phyloP scores from a whole-genome alignment of 1,140 invertebrate genomes.

The Drosophila parvula region DNA sequence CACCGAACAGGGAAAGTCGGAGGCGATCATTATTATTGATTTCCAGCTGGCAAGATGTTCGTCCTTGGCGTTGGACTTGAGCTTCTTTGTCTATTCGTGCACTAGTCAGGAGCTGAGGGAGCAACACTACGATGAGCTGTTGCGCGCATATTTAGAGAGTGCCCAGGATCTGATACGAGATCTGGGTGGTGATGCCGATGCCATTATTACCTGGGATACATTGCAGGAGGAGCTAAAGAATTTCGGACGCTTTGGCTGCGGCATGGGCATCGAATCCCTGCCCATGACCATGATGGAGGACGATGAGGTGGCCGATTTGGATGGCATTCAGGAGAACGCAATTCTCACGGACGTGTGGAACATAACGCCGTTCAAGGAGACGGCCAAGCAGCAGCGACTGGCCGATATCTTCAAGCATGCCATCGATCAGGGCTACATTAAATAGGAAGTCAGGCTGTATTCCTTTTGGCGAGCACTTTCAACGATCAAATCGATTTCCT shows the following conservation, averaged over 20 bases:
- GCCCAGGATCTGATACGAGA: slow-evolving; percentile 85
- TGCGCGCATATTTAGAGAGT: slow-evolving; percentile 86
- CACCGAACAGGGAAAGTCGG: slow-evolving; percentile 73
- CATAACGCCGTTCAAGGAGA: slow-evolving; percentile 85
- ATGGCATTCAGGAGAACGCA: slow-evolving; percentile 85
- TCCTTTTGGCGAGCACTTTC: background rate
- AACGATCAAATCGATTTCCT: slow-evolving; percentile 13
- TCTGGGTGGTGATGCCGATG: slow-evolving; percentile 86
- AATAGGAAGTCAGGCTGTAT: slow-evolving; percentile 34
- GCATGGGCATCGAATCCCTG: slow-evolving; percentile 87
- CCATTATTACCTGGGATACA: slow-evolving; percentile 85
- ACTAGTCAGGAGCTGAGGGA: slow-evolving; percentile 86
- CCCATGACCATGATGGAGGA: slow-evolving; percentile 86
- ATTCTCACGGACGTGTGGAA: slow-evolving; percentile 86
- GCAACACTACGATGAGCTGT: slow-evolving; percentile 85
- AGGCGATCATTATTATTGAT: slow-evolving; percentile 87
- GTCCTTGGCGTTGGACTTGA: slow-evolving; percentile 87
- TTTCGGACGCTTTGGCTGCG: slow-evolving; percentile 87
- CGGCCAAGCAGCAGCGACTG: slow-evolving; percentile 85
- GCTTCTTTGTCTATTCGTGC: slow-evolving; percentile 87
- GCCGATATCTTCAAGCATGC: slow-evolving; percentile 88
- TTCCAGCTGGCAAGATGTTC: slow-evolving; percentile 87
- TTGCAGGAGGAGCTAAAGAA: slow-evolving; percentile 86
- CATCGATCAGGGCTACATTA: slow-evolving; percentile 87
- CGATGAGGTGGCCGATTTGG: slow-evolving; percentile 87